Evolutionary conservation across 2,888 invertebrate species (phyloP), one percentile per base, ranked within the genome.

Genomic region (Pardosa pseudoannulata): DNA sequence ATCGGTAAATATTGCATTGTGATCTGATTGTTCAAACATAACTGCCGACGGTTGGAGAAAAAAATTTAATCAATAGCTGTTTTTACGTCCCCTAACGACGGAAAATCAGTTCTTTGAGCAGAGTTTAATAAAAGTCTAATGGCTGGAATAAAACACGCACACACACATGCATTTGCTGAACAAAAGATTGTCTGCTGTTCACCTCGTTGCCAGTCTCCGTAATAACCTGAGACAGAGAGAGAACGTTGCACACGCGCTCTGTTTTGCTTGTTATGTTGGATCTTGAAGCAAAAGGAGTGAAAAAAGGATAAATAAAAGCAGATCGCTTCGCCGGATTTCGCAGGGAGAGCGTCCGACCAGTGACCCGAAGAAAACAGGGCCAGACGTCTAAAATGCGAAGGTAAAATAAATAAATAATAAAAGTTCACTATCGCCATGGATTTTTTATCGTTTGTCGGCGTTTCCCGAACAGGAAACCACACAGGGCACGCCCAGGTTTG

Each of bases 341-440:
- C 27, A 5, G 27, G 62, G 5, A 28, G 27, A 11, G 62, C 27
- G 62, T 27, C 62, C 62, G 62, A 62, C 62, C 62, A 62, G 13
- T 62, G 62, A 62, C 62, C 62, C 62, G 62, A 27, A 62, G 62
- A 62, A 62, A 62, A 27, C 62, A 62, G 62, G 28, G 62, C 62
- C 62, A 62, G 62, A 62, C 62, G 62, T 62, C 62, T 62, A 27
- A 62, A 62, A 62, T 62, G 62, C 27, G 27, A 11, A 62, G 62
- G 27, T 27, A 27, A 28, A 11, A 50, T n/a, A n/a, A n/a, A n/a
- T 16, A 50, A 36, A 5, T 36, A 62, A 62, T 3, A 62, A 62
- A 46, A 46, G 16, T 46, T 46, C 46, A 7, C 36, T 16, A 46
- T 46, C 46, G 46, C 16, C 46, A 46, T 7, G 16, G 13, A 46